Conservation (phyloP, 2,797 vertebrate genomes). For the Betta splendens region DNA sequence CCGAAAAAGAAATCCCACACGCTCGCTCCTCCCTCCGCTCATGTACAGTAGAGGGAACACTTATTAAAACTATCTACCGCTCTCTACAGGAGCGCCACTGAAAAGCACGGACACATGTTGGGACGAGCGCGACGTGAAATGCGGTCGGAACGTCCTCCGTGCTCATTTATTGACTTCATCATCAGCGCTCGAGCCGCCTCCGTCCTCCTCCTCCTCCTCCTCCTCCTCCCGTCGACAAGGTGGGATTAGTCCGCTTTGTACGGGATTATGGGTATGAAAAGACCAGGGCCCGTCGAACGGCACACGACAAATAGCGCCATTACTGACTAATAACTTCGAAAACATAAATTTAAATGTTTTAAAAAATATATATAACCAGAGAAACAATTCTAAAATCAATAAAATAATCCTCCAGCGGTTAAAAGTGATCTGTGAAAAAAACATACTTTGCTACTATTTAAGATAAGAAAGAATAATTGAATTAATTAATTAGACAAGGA, state of each 20-base stretch:
- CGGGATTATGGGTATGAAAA: background rate
- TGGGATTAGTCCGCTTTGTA: conserved; percentile 28
- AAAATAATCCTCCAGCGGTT: too few species aligned
- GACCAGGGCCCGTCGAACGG: too few species aligned
- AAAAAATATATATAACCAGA: too few species aligned
- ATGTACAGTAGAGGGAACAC: conserved; percentile 70
- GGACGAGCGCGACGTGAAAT: conserved; percentile 3
- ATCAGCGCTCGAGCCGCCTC: conserved; percentile 6
- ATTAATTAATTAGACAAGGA: too few species aligned
- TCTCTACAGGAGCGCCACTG: conserved; percentile 82
- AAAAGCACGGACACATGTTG: conserved; percentile 59
- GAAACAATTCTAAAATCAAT: too few species aligned
- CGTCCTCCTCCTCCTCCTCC: conserved; percentile 8
- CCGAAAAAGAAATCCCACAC: conserved; percentile 76
- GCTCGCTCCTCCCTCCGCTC: conserved; percentile 82
- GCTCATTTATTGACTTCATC: conserved; percentile 60
- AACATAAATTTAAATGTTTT: too few species aligned
- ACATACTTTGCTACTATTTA: too few species aligned
- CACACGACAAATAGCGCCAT: too few species aligned
- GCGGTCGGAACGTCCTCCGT: conserved; percentile 21
- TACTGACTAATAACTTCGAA: too few species aligned
- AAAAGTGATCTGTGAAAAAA: too few species aligned
- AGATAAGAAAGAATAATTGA: too few species aligned
- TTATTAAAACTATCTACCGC: conserved; percentile 79
- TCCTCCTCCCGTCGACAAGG: background rate